Percentiles rank a stretch among this genome's conserved stretches.
phyloP scores from a whole-genome alignment of 92 coral and sea anemone species.

The Montipora capitata region DNA sequence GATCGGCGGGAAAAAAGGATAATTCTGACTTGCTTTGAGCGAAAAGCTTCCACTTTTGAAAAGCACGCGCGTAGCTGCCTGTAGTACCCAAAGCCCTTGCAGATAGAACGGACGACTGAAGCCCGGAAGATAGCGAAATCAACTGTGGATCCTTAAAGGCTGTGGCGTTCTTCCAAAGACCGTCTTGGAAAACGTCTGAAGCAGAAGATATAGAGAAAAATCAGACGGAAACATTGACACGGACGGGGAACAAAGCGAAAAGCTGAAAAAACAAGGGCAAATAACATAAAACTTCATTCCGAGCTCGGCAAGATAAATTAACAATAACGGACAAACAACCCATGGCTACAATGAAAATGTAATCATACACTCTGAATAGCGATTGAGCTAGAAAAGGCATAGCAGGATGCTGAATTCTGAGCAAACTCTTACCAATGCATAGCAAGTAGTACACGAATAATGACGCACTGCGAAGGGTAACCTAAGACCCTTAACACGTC shows the following conservation, averaged over 20 bases:
- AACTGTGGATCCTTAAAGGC: neutral
- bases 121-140: neutral
- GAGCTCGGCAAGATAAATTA: too few relatives aligned
- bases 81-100: slow-evolving; percentile 64
- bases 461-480: neutral
- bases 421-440: too few relatives aligned
- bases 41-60: slow-evolving; percentile 56
- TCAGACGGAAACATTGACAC: neutral
- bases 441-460: neutral
- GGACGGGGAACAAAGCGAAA: neutral
- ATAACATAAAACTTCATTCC: too few relatives aligned
- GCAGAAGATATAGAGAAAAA: neutral
- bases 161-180: slow-evolving; percentile 10
- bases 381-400: too few relatives aligned
- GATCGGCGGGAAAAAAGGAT: slow-evolving; percentile 30
- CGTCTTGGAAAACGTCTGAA: slow-evolving; percentile 15
- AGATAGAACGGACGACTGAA: slow-evolving; percentile 26
- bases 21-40: slow-evolving; percentile 7
- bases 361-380: too few relatives aligned
- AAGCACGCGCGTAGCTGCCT: slow-evolving; percentile 21
- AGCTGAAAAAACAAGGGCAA: too few relatives aligned
- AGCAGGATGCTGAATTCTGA: too few relatives aligned
- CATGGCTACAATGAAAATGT: too few relatives aligned
- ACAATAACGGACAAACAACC: too few relatives aligned
- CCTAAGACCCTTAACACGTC: neutral